phyloP scores from a whole-genome alignment of 2,888 invertebrate genomes.

The Erebia ligea region DNA sequence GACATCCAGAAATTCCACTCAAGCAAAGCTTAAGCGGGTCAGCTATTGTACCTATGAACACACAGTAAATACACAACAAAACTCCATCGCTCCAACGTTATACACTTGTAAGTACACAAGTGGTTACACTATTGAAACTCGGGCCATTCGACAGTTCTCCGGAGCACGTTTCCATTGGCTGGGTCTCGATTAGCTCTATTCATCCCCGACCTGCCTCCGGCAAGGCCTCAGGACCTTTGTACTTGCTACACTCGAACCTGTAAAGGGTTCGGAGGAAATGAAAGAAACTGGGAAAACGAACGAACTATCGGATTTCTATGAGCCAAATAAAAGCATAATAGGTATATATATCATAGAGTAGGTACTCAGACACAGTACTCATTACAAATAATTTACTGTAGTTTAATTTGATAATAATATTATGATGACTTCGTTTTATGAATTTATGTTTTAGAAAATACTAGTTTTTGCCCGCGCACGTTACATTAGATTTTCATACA shows the following conservation, averaged over 20 bases:
- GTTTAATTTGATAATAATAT: too few species aligned
- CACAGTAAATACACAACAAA: background rate
- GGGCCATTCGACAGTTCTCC: slow-evolving; percentile 29
- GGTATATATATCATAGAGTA: too few species aligned
- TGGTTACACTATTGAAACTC: slow-evolving; percentile 30
- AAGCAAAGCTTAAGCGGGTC: too few species aligned
- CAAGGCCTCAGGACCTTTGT: slow-evolving; percentile 38
- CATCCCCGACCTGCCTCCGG: slow-evolving; percentile 46
- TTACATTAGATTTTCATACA: too few species aligned
- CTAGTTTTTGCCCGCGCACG: too few species aligned
- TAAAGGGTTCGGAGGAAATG: slow-evolving; percentile 13
- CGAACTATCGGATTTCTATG: slow-evolving; percentile 2
- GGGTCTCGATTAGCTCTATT: slow-evolving; percentile 46
- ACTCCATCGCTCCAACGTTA: background rate
- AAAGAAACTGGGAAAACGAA: slow-evolving; percentile 8
- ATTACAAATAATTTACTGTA: too few species aligned
- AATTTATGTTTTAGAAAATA: too few species aligned
- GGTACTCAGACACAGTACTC: too few species aligned
- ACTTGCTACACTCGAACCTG: slow-evolving; percentile 27
- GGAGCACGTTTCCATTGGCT: slow-evolving; percentile 43
- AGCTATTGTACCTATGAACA: background rate
- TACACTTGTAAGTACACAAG: slow-evolving; percentile 3
- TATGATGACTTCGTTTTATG: too few species aligned
- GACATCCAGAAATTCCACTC: too few species aligned
- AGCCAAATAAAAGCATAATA: too few species aligned